phyloP scores from a whole-genome alignment of 2,113 vertebrate species.

The Halichoeres trimaculatus region DNA sequence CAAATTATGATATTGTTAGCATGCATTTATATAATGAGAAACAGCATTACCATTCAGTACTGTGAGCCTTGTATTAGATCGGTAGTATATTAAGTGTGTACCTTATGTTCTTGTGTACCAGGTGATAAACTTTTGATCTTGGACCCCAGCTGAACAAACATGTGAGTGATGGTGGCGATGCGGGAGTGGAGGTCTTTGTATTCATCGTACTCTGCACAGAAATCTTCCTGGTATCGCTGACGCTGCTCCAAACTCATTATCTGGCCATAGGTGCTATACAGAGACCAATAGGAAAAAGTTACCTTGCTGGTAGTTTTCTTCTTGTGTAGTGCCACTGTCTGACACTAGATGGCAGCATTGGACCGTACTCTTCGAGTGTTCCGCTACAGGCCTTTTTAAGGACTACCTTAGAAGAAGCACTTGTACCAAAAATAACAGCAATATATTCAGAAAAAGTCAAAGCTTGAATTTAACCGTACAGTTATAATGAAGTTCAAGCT shows the following conservation, averaged over 20 bases:
- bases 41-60: neutral
- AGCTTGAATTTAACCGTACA: neutral
- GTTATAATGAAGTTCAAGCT: neutral
- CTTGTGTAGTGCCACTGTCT: conserved; percentile 19
- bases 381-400: neutral
- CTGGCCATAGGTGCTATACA: conserved; percentile 76
- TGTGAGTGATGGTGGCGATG: conserved; percentile 82
- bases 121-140: conserved; percentile 85
- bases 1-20: neutral
- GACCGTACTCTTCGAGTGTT: neutral
- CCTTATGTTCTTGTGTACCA: conserved; percentile 86
- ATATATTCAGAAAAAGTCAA: neutral
- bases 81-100: conserved; percentile 31
- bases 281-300: conserved; percentile 7
- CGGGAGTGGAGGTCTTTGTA: conserved; percentile 84
- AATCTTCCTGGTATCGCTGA: conserved; percentile 84
- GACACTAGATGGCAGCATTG: conserved; percentile 65
- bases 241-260: conserved; percentile 81
- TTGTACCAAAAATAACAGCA: neutral
- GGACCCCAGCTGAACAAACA: conserved; percentile 86
- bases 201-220: conserved; percentile 85
- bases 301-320: neutral
- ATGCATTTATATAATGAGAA: neutral
- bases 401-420: neutral
- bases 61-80: neutral